phyloP scores from a whole-genome alignment of 2,888 invertebrate species.

The Chouioia cunea region DNA sequence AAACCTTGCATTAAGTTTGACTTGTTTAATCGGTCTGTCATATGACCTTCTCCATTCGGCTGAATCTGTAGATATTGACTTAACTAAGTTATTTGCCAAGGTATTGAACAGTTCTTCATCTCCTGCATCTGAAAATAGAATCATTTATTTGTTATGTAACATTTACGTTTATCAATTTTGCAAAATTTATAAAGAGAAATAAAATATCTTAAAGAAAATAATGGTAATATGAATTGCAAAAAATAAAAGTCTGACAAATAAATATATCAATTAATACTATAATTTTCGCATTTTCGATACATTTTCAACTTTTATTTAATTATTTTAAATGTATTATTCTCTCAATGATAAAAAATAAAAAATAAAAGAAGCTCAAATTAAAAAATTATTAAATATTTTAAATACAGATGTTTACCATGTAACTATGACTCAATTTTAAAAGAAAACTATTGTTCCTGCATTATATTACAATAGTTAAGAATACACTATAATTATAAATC shows the following conservation, averaged over 20 bases:
- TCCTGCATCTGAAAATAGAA: constrained; percentile 77
- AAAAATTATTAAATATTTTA: no score
- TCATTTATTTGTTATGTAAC: constrained; percentile 12
- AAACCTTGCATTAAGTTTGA: constrained; percentile 86
- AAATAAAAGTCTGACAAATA: not conserved
- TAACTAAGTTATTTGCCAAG: constrained; percentile 82
- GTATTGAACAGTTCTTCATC: constrained; percentile 87
- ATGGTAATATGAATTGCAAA: not conserved
- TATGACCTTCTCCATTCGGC: constrained; percentile 94
- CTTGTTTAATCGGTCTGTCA: constrained; percentile 87
- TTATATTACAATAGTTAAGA: not conserved
- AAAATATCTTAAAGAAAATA: not conserved
- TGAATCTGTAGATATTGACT: constrained; percentile 87
- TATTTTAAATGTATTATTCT: no score
- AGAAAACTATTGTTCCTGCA: no score
- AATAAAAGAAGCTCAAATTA: no score
- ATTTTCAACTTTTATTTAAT: not conserved
- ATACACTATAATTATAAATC: no score
- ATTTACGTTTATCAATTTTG: constrained; percentile 17
- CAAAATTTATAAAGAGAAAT: constrained; percentile 1
- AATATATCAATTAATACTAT: not conserved
- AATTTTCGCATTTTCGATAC: not conserved
- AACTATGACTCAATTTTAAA: no score
- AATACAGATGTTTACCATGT: no score
- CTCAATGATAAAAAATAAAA: no score